Evolutionary conservation across 1,140 invertebrate genomes (phyloP).

Genomic region (Lepidurus couesii): DNA sequence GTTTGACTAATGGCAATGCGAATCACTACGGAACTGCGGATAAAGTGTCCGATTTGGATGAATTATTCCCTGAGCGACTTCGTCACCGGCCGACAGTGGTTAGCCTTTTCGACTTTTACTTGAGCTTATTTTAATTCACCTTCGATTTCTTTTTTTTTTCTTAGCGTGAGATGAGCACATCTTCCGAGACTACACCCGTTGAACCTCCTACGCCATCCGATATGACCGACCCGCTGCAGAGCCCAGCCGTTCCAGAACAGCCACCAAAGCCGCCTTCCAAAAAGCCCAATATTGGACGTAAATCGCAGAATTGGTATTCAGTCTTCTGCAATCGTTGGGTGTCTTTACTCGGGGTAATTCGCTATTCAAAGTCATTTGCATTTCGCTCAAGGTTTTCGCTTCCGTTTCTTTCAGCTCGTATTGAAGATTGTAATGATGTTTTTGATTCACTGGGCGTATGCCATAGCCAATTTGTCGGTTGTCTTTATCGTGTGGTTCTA

Average conservation of each 20-base stretch:
- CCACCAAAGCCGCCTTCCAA: constrained; percentile 32
- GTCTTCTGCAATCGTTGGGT: constrained; percentile 88
- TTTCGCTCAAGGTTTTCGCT: constrained; percentile 33
- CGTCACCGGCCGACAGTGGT: constrained; percentile 60
- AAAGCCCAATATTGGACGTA: constrained; percentile 65
- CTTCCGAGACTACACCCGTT: constrained; percentile 24
- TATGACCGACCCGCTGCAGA: not conserved
- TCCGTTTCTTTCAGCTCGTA: constrained; percentile 56
- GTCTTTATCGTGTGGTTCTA: constrained; percentile 86
- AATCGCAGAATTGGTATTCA: constrained; percentile 89
- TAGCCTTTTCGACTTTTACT: not conserved
- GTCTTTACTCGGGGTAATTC: constrained; percentile 71
- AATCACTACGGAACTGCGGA: not conserved
- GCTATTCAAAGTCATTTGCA: constrained; percentile 19
- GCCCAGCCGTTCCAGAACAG: constrained; percentile 31
- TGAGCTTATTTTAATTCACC: not conserved
- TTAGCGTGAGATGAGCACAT: constrained; percentile 25
- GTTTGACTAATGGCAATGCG: not conserved
- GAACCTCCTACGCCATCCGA: constrained; percentile 27
- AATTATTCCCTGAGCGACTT: constrained; percentile 76
- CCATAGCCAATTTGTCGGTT: constrained; percentile 69
- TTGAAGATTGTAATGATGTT: constrained; percentile 86
- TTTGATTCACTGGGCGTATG: constrained; percentile 86
- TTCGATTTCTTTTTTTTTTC: not conserved
- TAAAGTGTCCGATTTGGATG: constrained; percentile 62